Evolutionary conservation across 2,888 invertebrate species (phyloP).

Genomic region (Pyrrhosoma nymphula): DNA sequence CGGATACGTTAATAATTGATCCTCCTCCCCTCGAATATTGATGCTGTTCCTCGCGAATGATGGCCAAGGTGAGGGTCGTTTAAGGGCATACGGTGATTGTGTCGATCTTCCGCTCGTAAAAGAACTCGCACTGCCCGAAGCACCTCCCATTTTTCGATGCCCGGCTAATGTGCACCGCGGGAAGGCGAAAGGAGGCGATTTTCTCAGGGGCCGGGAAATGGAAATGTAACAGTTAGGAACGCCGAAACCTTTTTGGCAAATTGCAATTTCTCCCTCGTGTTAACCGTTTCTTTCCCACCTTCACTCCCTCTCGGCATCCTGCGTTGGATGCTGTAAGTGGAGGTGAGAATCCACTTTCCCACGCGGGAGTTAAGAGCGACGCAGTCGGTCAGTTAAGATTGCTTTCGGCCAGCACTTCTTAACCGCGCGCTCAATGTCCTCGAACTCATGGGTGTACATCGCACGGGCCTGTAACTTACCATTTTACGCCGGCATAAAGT

Average conservation of each 20-base stretch:
- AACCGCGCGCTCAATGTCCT: too few species aligned
- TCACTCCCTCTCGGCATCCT: too few species aligned
- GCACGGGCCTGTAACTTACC: too few species aligned
- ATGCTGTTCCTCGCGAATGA: background rate
- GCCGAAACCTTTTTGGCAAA: background rate
- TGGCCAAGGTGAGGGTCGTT: background rate
- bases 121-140: background rate
- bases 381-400: too few species aligned
- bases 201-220: background rate
- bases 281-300: background rate
- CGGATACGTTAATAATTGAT: too few species aligned
- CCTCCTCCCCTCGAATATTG: background rate
- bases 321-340: too few species aligned
- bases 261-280: background rate
- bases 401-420: too few species aligned
- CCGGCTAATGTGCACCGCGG: background rate
- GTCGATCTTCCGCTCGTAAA: background rate
- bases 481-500: too few species aligned
- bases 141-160: background rate
- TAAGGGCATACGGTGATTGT: background rate
- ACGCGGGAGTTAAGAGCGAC: too few species aligned
- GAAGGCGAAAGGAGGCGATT: background rate
- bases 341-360: too few species aligned
- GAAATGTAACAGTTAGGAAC: background rate
- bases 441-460: too few species aligned